These are phyloP conservation scores for Corticium candelabrum DNA, from an alignment of 37 sponge, comb jelly and placozoan genomes.

Conservation along the genomic window DNA sequence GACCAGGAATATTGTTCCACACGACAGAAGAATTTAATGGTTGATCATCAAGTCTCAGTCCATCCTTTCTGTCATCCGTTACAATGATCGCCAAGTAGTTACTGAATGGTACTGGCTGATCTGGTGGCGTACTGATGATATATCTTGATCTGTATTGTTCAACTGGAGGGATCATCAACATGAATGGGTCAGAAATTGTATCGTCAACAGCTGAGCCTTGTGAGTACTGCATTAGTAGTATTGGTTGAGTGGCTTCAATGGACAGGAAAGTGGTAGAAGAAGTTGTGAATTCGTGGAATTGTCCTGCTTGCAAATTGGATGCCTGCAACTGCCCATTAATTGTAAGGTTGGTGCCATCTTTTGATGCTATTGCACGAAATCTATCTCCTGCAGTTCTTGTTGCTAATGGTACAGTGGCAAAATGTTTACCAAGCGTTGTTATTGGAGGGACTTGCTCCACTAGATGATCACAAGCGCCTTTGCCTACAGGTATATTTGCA, in stretches of 20 bases:
- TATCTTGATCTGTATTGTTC: conserved; percentile 52
- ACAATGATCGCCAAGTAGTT: conserved; percentile 33
- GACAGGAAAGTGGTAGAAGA: background rate
- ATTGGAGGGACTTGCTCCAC: background rate
- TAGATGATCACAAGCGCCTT: background rate
- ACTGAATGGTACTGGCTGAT: background rate
- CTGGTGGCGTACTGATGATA: conserved; percentile 8
- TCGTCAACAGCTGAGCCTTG: conserved; percentile 15
- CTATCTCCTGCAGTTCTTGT: background rate
- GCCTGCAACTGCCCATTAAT: background rate
- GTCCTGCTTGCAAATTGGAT: background rate
- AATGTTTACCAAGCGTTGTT: background rate
- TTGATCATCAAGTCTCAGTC: conserved; percentile 14
- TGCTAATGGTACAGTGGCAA: background rate
- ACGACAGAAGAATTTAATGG: conserved; percentile 3
- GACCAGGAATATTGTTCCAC: conserved; percentile 1
- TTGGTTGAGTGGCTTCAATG: conserved; percentile 14
- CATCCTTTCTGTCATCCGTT: conserved; percentile 8
- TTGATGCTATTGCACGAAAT: conserved; percentile 18
- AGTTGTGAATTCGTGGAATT: background rate
- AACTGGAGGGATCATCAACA: conserved; percentile 47
- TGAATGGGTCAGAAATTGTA: conserved; percentile 35
- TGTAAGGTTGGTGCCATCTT: conserved; percentile 34
- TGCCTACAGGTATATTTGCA: background rate
- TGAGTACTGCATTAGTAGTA: conserved; percentile 31